phyloP scores from a whole-genome alignment of 2,888 invertebrate genomes.

The Cheilosia soror region DNA sequence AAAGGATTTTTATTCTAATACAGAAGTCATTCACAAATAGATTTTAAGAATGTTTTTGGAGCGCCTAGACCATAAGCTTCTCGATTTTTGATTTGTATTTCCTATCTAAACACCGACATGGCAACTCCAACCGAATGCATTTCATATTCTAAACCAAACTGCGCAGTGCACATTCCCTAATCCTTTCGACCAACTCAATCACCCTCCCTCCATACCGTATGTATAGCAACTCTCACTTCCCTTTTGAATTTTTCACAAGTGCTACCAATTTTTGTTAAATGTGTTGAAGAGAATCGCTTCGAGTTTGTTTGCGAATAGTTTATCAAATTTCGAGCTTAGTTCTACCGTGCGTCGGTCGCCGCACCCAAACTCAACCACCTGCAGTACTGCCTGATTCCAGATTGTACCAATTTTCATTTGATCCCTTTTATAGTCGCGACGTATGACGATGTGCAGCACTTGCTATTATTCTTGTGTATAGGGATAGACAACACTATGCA shows the following conservation, averaged over 20 bases:
- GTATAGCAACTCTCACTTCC: conserved; percentile 3
- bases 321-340: conserved; percentile 76
- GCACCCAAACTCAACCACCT: background rate
- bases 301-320: conserved; percentile 78
- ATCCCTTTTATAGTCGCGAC: conserved; percentile 34
- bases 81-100: no score
- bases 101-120: background rate
- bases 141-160: conserved; percentile 14
- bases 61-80: no score
- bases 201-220: no score
- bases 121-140: conserved; percentile 10
- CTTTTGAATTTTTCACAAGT: conserved; percentile 67
- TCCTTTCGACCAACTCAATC: no score
- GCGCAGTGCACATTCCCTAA: background rate
- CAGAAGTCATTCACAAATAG: no score
- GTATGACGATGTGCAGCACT: conserved; percentile 52
- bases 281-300: conserved; percentile 77
- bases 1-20: no score
- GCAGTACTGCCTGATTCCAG: conserved; percentile 32
- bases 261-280: conserved; percentile 76
- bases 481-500: conserved; percentile 41
- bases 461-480: conserved; percentile 28
- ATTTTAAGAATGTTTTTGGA: no score
- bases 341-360: conserved; percentile 19
- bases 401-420: conserved; percentile 71